Conservation (phyloP, 2,797 vertebrate species). For the Eremophila alpestris region DNA sequence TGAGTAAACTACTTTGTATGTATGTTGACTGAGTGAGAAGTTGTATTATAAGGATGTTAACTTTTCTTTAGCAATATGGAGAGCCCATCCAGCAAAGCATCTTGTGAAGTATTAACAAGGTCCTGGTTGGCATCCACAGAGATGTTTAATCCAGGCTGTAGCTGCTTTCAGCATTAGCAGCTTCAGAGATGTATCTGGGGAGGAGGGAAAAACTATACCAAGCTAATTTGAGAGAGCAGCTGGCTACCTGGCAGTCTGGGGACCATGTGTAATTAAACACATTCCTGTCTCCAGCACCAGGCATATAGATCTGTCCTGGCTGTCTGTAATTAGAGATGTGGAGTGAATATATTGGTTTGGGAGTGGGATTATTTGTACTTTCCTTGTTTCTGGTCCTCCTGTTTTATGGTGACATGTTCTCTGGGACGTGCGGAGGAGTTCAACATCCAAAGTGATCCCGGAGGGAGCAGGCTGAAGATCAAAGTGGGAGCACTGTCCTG, state of each 20-base stretch:
- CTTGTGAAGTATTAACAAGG: not conserved
- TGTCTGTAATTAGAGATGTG: constrained; percentile 26
- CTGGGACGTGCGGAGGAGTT: not conserved
- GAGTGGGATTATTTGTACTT: not conserved
- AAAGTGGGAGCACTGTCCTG: not conserved
- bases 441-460: not conserved
- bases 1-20: not conserved
- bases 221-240: not conserved
- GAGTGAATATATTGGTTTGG: not conserved
- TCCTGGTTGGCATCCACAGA: not conserved
- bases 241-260: not conserved
- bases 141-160: not conserved
- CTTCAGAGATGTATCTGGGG: not conserved
- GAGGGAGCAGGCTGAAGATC: not conserved
- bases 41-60: not conserved
- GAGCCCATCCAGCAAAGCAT: not conserved
- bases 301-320: not conserved
- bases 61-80: not conserved
- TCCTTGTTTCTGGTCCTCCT: not conserved
- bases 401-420: not conserved
- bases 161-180: not conserved
- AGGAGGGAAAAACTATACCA: not conserved
- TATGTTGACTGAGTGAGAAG: not conserved
- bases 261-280: constrained; percentile 8
- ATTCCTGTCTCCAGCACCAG: not conserved